Evolutionary conservation across 2,797 vertebrate species (phyloP).

Genomic region (Margarornis squamiger): DNA sequence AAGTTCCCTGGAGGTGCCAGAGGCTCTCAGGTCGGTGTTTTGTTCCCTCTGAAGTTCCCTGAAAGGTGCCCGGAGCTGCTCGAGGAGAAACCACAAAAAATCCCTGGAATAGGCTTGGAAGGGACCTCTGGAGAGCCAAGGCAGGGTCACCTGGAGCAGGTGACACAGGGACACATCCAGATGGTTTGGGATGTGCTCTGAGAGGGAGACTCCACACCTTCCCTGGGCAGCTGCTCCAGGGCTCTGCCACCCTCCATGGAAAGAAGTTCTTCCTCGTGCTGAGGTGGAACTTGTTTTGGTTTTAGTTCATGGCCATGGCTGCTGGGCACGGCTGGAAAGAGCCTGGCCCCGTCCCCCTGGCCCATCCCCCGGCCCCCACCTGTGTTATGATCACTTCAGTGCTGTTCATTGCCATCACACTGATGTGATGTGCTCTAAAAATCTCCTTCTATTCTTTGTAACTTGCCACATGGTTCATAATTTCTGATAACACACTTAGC

Average conservation of each 20-base stretch:
- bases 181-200: background rate
- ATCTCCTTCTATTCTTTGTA: background rate
- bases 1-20: too few relatives aligned
- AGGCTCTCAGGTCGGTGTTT: too few relatives aligned
- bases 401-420: background rate
- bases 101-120: background rate
- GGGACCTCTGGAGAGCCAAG: background rate
- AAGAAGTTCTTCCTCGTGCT: background rate
- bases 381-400: background rate
- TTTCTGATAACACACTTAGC: background rate
- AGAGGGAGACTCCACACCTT: background rate
- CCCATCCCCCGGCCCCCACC: background rate
- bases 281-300: background rate
- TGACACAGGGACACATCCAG: background rate
- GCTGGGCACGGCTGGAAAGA: background rate
- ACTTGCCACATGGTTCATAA: background rate
- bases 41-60: too few relatives aligned
- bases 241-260: background rate
- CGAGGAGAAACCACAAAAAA: background rate
- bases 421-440: background rate
- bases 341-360: background rate
- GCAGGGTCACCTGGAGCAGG: background rate
- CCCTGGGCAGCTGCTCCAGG: background rate
- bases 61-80: background rate
- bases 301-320: background rate